phyloP scores from a whole-genome alignment of 2,888 invertebrate genomes.

The Apamea anceps region DNA sequence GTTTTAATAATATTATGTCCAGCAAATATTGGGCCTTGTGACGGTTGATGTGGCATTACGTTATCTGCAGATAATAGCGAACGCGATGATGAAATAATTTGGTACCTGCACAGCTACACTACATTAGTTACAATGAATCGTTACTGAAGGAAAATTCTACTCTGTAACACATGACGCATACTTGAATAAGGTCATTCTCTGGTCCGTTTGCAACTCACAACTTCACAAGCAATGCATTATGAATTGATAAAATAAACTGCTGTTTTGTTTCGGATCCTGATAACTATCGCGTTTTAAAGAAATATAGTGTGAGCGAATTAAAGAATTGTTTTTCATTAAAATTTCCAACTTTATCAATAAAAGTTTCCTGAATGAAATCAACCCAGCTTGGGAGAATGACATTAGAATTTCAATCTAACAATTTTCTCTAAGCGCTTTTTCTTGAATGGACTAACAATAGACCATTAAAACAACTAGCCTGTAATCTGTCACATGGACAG shows the following conservation, averaged over 20 bases:
- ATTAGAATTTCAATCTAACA: slow-evolving; percentile 14
- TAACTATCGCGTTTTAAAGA: background rate
- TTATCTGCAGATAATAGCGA: slow-evolving; percentile 48
- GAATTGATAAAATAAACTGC: slow-evolving; percentile 13
- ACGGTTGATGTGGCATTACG: slow-evolving; percentile 29
- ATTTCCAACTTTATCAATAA: background rate
- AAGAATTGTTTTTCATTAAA: background rate
- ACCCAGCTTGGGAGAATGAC: background rate
- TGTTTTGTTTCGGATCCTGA: slow-evolving; percentile 18
- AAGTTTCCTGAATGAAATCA: slow-evolving; percentile 9
- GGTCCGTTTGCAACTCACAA: slow-evolving; percentile 14
- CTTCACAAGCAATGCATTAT: background rate
- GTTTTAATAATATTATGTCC: slow-evolving; percentile 25
- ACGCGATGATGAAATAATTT: slow-evolving; percentile 50
- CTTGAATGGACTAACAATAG: slow-evolving; percentile 54
- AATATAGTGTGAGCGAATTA: background rate
- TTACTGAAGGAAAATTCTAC: slow-evolving; percentile 31
- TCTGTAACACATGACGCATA: slow-evolving; percentile 37
- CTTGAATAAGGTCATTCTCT: slow-evolving; percentile 40
- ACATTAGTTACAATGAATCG: slow-evolving; percentile 32
- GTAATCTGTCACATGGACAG: slow-evolving; percentile 57
- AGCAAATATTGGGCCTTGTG: slow-evolving; percentile 8
- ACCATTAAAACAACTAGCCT: slow-evolving; percentile 34
- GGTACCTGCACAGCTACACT: slow-evolving; percentile 2
- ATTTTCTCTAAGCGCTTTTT: slow-evolving; percentile 40